phyloP scores from a whole-genome alignment of 2,888 invertebrate species.

The Mesochorus sp. region DNA sequence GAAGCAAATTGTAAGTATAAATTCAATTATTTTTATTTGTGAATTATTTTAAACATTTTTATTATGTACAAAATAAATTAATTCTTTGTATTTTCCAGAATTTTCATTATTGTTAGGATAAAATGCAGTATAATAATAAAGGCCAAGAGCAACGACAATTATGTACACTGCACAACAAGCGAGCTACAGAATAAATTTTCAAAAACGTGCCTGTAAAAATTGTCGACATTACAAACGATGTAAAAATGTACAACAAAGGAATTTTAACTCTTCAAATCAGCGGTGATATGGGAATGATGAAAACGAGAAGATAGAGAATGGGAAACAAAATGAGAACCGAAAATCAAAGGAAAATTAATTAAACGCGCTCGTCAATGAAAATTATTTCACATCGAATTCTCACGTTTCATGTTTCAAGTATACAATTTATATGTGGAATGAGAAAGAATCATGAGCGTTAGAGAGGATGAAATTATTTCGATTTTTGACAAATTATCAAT shows the following conservation, averaged over 20 bases:
- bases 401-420: constrained; percentile 69
- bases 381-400: constrained; percentile 69
- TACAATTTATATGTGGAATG: not conserved
- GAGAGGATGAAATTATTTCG: not conserved
- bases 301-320: not conserved
- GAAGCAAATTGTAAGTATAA: not conserved
- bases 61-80: no score
- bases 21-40: no score
- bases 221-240: not conserved
- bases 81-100: no score
- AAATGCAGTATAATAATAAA: not conserved
- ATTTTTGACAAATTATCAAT: not conserved
- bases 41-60: no score
- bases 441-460: not conserved
- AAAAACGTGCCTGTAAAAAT: constrained; percentile 2
- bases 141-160: constrained; percentile 3
- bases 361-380: constrained; percentile 69
- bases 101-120: not conserved
- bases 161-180: constrained; percentile 4
- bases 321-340: constrained; percentile 58
- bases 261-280: not conserved
- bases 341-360: constrained; percentile 75
- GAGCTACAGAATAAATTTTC: not conserved
- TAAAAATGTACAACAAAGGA: constrained; percentile 33
- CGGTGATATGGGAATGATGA: not conserved